Base-by-base conservation (phyloP, 1,140 invertebrate genomes). In the Lepidotrigona ventralis region DNA sequence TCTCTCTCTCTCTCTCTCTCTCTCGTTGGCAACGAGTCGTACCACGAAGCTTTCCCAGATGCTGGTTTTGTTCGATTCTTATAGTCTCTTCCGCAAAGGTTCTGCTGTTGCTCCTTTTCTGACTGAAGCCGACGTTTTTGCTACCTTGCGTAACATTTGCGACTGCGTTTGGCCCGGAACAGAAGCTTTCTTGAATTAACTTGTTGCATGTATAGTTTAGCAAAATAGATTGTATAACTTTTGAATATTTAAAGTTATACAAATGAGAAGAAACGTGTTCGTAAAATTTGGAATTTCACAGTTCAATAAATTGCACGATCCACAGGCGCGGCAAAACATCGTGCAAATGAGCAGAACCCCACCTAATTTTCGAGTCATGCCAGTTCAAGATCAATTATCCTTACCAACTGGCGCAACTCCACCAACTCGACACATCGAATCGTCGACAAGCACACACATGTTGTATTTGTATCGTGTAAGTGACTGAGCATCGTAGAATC, bases 1-100 rank as follows among this genome's bases (percentile, higher is more conserved):
- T 11, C 39, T 46, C 6, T 46, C 85, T 81, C 83, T 79, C 78
- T 46, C 85, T 81, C 83, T 79, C 78, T 71, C 80, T 53, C 66
- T 63, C 56, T 60, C 39, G 63, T 33, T 77, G 81, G 81, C 70
- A 78, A 83, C 81, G 74, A 83, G 46, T 70, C 15, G 54, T 78
- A n/a, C 15, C 74, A 83, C 78, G 78, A 70, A 70, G 56, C 39
- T 66, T 29, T 33, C n/a, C 21, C 4, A 19, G 15, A 21, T 21
- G 63, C 53, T 53, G n/a, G 64, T 17, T 9, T 2, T 23, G 19
- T 19, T 53, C 15, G n/a, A 26, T 66, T 56, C 71, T n/a, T 46
- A 8, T 9, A n/a, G 46, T 51, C 56, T 74, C 23, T 33, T 60
- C 56, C 9, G 23, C 53, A 56, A 69, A 53, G 19, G 11, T 64